These are phyloP conservation scores for Coenobita brevimanus DNA, from an alignment of 1,140 invertebrate genomes.

Conservation along the genomic window DNA sequence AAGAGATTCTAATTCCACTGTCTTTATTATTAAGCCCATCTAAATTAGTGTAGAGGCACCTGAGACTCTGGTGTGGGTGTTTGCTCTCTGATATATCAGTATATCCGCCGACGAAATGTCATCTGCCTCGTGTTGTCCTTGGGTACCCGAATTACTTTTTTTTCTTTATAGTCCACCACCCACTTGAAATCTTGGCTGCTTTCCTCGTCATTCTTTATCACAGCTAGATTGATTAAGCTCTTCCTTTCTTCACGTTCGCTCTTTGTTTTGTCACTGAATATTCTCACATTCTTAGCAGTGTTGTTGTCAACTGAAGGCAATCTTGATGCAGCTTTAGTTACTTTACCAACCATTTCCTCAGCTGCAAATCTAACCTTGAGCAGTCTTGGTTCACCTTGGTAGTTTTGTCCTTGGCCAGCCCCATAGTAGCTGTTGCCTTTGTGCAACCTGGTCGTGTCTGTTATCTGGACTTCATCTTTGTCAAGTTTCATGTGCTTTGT, in stretches of 20 bases:
- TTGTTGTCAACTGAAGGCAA: neutral
- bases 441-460: constrained; percentile 2
- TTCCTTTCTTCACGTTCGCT: neutral
- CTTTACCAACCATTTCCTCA: neutral
- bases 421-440: neutral
- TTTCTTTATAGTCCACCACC: neutral
- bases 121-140: neutral
- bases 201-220: neutral
- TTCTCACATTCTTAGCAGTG: constrained; percentile 5
- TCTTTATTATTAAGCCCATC: neutral
- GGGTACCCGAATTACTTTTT: neutral
- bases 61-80: constrained; percentile 9
- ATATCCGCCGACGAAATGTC: constrained; percentile 1
- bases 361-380: constrained; percentile 8
- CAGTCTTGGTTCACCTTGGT: neutral
- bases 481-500: constrained; percentile 10
- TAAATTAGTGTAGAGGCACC: neutral
- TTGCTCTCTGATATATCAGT: neutral
- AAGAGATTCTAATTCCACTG: neutral
- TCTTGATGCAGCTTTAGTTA: neutral
- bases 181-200: constrained; percentile 1
- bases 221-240: neutral
- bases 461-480: neutral
- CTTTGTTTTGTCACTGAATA: constrained; percentile 8
- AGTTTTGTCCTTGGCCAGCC: no score